Base-by-base conservation (phyloP, 37 sponge, comb jelly and placozoan species). In the Dysidea cf. avara region DNA sequence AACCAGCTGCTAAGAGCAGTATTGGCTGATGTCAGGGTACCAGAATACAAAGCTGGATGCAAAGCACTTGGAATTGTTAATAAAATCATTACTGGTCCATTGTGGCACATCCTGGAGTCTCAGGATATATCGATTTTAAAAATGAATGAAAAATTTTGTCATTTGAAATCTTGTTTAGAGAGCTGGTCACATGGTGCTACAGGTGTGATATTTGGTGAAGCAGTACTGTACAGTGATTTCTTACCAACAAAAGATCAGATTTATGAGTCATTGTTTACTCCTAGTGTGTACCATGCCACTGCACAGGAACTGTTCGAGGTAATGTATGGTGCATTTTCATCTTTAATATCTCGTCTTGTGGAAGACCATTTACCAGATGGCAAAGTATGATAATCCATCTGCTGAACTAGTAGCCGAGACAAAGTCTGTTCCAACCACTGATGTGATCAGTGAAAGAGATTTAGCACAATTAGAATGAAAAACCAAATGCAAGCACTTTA, bases 381-480 rank as follows among this genome's bases (percentile, higher is more conserved):
- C 7, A 35, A n/a, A 25, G 47, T 57, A 30, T 21, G 62, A 59
- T 7, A 59, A 35, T 9, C 54, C 56, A 70, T 58, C 16, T 36
- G 48, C 39, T 18, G 3, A 34, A 4, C 18, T 60, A 16, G 24
- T 20, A 9, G 34, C 24, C 7, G 62, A 79, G 34, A 79, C 79
- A 30, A 59, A 38, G 21, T 59, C 70, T 43, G 79, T 79, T 2
- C 70, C 79, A 21, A 68, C 28, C 1, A 53, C 72, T 5, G 60
- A 80, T 31, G 63, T 32, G 1, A 60, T 79, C 52, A 69, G 80
- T 60, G 61, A 69, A 38, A 39, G 71, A 3, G 61, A 62, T 30
- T 63, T 70, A 62, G 79, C 62, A 3, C 28, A 78, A 29, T 24
- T 78, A 2, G 79, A 78, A 64, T 11, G 72, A 80, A 38, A 80